Evolutionary conservation across 2,113 vertebrate genomes (phyloP).

Genomic region (Paramormyrops kingsleyae): DNA sequence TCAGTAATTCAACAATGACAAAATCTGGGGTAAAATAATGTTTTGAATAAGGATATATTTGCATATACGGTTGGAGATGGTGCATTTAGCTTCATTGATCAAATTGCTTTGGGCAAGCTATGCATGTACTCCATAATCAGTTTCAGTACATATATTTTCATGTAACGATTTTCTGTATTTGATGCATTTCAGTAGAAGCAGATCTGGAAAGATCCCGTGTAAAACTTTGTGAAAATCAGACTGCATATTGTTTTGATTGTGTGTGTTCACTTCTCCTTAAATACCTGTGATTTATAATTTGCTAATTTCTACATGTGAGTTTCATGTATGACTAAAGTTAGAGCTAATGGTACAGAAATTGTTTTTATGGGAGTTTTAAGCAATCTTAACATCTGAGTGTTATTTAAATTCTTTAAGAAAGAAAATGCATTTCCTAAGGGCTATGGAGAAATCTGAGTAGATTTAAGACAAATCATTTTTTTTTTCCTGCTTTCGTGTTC

Average conservation of each 20-base stretch:
- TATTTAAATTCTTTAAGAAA: background rate
- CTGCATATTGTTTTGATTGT: conserved; percentile 58
- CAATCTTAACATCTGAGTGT: background rate
- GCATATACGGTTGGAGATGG: background rate
- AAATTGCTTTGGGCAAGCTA: conserved; percentile 36
- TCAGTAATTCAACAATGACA: background rate
- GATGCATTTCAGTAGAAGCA: conserved; percentile 77
- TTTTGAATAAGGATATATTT: background rate
- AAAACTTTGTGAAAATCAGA: conserved; percentile 79
- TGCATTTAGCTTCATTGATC: conserved; percentile 8
- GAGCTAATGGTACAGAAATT: background rate
- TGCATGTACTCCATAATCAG: conserved; percentile 48
- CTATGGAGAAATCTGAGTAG: background rate
- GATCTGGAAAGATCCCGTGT: conserved; percentile 69
- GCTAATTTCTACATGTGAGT: conserved; percentile 1
- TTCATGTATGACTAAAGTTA: background rate
- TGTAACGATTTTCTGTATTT: conserved; percentile 55
- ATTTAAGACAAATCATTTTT: background rate
- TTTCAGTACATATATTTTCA: conserved; percentile 56
- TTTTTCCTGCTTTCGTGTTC: background rate
- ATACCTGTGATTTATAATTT: conserved; percentile 51
- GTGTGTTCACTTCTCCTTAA: conserved; percentile 57
- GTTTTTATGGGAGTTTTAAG: background rate
- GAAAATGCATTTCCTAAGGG: background rate
- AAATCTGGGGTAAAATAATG: background rate